Base-by-base conservation (phyloP, 2,888 invertebrate species). In the Euplagia quadripunctaria region DNA sequence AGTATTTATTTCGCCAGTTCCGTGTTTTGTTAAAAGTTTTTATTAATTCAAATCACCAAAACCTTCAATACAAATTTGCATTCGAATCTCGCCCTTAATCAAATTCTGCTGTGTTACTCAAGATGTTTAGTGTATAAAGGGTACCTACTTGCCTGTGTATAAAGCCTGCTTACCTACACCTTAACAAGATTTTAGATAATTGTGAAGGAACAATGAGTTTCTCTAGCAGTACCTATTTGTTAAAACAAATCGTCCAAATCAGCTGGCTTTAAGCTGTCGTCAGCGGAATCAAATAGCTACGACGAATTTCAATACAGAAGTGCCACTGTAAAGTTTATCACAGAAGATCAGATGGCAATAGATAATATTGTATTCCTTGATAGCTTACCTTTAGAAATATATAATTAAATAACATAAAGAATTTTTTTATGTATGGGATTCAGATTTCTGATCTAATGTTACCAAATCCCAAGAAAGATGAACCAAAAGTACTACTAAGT, bases 281-380 rank as follows among this genome's bases (percentile, higher is more conserved):
- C 88, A 85, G 88, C 82, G 71, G 77, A 86, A 82, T 86, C 85
- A 85, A 87, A 81, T 81, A 64, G 79, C 80, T 79, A 81, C 79
- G 80, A 68, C 76, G 80, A 79, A 87, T 87, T 86, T 87, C 81
- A 84, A 86, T 82, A 79, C 78, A 85, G 74, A 17, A 8, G 58
- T 52, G 68, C 43, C 64, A 71, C 46, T 77, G 74, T 49, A 65
- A 14, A 79, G 14, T 17, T 31, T 52, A 55, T 7, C 0, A 0
- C 82, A 84, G 85, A 79, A 81, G 70, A 61, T 68, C 6, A 58
- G 49, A 4, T 51, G 2, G 1, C 31, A 31, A 31, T 31, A 31
- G 31, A 31, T 31, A 31, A 31, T 31, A 31, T 31, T 31, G 31
- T 31, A 31, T 31, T 31, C 31, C 31, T 31, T 31, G 2, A 31